These are phyloP conservation scores for Miltochrista miniata DNA, from an alignment of 2,888 invertebrate species.

Conservation along the genomic window DNA sequence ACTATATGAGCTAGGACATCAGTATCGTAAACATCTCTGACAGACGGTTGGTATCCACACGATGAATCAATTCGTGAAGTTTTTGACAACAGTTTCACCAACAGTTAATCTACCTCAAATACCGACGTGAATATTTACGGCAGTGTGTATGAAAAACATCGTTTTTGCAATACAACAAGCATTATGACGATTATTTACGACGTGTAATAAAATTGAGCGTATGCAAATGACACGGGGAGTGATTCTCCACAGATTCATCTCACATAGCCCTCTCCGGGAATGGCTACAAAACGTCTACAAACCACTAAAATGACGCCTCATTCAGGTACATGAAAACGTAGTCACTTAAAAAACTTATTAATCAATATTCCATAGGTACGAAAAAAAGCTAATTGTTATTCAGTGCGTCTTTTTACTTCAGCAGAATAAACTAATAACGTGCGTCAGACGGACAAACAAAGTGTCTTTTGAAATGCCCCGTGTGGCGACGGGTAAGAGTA, in stretches of 20 bases:
- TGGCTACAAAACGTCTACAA: conserved; percentile 37
- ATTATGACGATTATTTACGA: conserved; percentile 50
- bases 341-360: too few relatives aligned
- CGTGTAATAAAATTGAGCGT: conserved; percentile 53
- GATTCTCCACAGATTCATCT: conserved; percentile 60
- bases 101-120: conserved; percentile 34
- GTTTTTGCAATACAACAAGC: conserved; percentile 37
- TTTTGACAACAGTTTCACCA: conserved; percentile 41
- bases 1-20: not conserved
- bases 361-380: not conserved
- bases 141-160: conserved; percentile 29
- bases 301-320: conserved; percentile 49
- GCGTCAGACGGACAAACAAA: too few relatives aligned
- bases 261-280: conserved; percentile 49
- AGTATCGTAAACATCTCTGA: not conserved
- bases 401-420: too few relatives aligned
- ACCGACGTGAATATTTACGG: conserved; percentile 20
- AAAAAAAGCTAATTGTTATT: too few relatives aligned
- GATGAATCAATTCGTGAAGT: conserved; percentile 7
- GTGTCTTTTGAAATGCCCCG: too few relatives aligned
- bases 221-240: conserved; percentile 63
- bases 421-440: too few relatives aligned
- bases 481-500: too few relatives aligned
- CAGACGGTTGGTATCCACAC: not conserved
- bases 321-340: not conserved